Evolutionary conservation across 30 jellyfish, hydroid and myxozoan species (phyloP), one percentile per base, ranked within the genome.

Genomic region (Phacellophora camtschatica): DNA sequence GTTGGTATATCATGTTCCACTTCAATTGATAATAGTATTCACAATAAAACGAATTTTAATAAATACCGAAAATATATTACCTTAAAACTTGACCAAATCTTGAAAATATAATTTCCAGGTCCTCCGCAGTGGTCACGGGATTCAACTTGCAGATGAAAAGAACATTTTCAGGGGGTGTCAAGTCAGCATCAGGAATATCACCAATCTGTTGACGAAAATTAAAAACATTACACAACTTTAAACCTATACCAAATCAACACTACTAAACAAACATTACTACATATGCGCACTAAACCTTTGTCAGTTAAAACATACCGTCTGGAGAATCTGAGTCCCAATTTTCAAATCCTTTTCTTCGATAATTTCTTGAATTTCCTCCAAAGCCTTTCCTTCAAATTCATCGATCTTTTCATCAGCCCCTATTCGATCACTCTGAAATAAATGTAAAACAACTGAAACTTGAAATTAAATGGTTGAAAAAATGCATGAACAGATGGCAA

Each of bases 111-210:
- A 95, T 89, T 59, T 85, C 89, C n/a, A 95, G 57, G 75, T 95
- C 99, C 36, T 95, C 98, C 11, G 96, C 98, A 10, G 92, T 71
- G 24, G 99, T 95, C 66, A 88, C 98, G 23, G 99, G 98, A 46
- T 95, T 95, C 32, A 95, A 71, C 79, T 95, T 95, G 96, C 99
- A 95, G 8, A 95, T 94, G 77, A 95, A 95, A 11, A 95, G 83
- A 49, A 95, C 99, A 62, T 95, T 95, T 43, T 95, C 99, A 2
- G 99, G 99, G 0, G 99, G 99, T 73, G 79, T 89, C 70, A 89
- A 31, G 13, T 85, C 97, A 34, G 98, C 99, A 71, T 95, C 99
- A 6, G 94, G 96, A 19, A 95, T 95, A 57, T 95, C 99, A n/a
- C 99, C 99, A 71, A 95, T 75, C 99, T 95, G 48, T 16, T 9